Evolutionary conservation across 2,797 vertebrate species (phyloP).

Genomic region (Phylloscopus collybita): DNA sequence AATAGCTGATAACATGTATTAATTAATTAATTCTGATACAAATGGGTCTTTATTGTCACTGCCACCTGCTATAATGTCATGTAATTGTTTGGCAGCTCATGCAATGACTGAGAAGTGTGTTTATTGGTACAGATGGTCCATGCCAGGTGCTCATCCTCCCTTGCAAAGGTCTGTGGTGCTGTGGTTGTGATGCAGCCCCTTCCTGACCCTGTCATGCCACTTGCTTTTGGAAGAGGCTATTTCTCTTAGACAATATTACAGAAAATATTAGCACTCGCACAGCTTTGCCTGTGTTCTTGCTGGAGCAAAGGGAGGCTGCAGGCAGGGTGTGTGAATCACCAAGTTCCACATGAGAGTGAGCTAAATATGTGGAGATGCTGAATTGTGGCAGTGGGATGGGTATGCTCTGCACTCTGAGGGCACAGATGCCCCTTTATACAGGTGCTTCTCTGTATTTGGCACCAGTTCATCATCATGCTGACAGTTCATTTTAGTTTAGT

Average conservation of each 20-base stretch:
- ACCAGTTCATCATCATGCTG: not conserved
- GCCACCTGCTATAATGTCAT: not conserved
- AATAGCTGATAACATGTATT: not conserved
- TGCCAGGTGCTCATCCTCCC: not conserved
- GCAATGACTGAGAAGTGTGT: not conserved
- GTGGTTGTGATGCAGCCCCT: not conserved
- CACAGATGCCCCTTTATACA: not conserved
- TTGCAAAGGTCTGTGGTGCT: not conserved
- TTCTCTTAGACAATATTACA: not conserved
- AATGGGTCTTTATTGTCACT: not conserved
- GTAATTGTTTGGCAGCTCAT: not conserved
- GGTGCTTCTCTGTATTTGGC: not conserved
- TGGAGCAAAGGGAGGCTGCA: not conserved
- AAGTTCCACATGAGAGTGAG: not conserved
- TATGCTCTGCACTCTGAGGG: not conserved
- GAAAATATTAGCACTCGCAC: accelerated
- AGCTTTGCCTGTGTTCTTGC: not conserved
- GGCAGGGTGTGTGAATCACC: not conserved
- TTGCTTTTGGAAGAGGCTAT: not conserved
- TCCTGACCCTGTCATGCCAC: not conserved
- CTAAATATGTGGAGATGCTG: not conserved
- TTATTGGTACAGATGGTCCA: accelerated
- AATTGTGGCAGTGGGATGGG: not conserved
- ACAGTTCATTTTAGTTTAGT: not conserved
- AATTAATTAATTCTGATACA: not conserved